Evolutionary conservation across 1,140 invertebrate species (phyloP).

Genomic region (Mactra quadrangularis): DNA sequence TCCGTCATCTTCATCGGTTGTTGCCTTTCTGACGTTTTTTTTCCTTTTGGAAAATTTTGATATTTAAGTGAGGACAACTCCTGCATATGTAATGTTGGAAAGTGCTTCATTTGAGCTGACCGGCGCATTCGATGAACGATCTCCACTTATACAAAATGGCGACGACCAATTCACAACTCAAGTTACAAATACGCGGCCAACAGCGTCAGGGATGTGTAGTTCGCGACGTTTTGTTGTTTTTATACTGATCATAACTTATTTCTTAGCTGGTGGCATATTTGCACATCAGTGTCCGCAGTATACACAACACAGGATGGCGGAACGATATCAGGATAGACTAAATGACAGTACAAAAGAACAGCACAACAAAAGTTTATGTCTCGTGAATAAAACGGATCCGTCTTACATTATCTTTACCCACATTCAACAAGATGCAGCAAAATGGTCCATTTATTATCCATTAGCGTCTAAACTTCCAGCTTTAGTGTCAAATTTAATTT

Average conservation of each 20-base stretch:
- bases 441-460: conserved; percentile 36
- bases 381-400: neutral
- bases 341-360: neutral
- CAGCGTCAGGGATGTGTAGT: too few species aligned
- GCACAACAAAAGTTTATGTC: neutral
- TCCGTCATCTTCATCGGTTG: too few species aligned
- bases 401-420: neutral
- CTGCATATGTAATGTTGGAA: too few species aligned
- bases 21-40: too few species aligned
- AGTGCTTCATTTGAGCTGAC: too few species aligned
- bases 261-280: neutral
- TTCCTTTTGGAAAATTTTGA: too few species aligned
- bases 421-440: conserved; percentile 35
- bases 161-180: too few species aligned
- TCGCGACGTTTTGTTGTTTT: conserved; percentile 13
- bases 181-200: too few species aligned
- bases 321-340: neutral
- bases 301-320: conserved; percentile 12
- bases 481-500: conserved; percentile 39
- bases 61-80: too few species aligned
- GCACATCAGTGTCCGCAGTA: conserved; percentile 25
- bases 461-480: conserved; percentile 25
- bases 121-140: too few species aligned
- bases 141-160: too few species aligned
- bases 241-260: conserved; percentile 11